Evolutionary conservation across 2,888 invertebrate species (phyloP).

Genomic region (Agonopterix arenella): DNA sequence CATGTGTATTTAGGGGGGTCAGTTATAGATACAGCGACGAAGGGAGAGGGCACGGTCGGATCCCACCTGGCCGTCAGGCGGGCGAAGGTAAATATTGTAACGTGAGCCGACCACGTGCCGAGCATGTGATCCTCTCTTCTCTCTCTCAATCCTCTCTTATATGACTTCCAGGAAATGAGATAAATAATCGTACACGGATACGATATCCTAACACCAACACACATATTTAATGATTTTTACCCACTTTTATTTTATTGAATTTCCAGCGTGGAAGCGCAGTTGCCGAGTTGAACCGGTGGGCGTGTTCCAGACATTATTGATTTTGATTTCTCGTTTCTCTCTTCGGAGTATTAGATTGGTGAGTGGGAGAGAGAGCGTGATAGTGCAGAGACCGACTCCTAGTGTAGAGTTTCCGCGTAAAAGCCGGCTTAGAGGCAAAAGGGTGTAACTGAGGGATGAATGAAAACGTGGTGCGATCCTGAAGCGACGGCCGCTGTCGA

Average conservation of each 20-base stretch:
- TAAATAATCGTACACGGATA: slow-evolving; percentile 14
- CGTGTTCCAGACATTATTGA: slow-evolving; percentile 75
- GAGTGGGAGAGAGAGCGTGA: slow-evolving; percentile 45
- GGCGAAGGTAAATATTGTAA: slow-evolving; percentile 73
- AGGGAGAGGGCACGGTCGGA: slow-evolving; percentile 29
- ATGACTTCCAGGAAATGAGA: slow-evolving; percentile 10
- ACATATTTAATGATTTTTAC: slow-evolving; percentile 67
- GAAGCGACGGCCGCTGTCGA: slow-evolving; percentile 73
- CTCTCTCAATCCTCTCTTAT: slow-evolving; percentile 5
- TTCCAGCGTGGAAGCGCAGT: slow-evolving; percentile 72
- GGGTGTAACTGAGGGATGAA: slow-evolving; percentile 67
- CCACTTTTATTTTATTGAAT: slow-evolving; percentile 73
- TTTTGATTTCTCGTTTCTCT: slow-evolving; percentile 60
- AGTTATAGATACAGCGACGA: not conserved
- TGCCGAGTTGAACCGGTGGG: slow-evolving; percentile 68
- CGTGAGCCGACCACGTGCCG: slow-evolving; percentile 66
- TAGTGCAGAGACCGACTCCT: slow-evolving; percentile 52
- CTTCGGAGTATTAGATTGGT: slow-evolving; percentile 28
- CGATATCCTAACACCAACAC: slow-evolving; percentile 38
- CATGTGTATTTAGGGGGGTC: not conserved
- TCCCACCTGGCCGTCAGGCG: slow-evolving; percentile 66
- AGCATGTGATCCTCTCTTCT: slow-evolving; percentile 44
- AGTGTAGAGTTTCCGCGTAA: slow-evolving; percentile 71
- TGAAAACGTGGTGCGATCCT: slow-evolving; percentile 74
- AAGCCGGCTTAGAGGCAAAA: slow-evolving; percentile 40